Conservation (phyloP, 2,888 invertebrate genomes). For the Bursaphelenchus okinawaensis region DNA sequence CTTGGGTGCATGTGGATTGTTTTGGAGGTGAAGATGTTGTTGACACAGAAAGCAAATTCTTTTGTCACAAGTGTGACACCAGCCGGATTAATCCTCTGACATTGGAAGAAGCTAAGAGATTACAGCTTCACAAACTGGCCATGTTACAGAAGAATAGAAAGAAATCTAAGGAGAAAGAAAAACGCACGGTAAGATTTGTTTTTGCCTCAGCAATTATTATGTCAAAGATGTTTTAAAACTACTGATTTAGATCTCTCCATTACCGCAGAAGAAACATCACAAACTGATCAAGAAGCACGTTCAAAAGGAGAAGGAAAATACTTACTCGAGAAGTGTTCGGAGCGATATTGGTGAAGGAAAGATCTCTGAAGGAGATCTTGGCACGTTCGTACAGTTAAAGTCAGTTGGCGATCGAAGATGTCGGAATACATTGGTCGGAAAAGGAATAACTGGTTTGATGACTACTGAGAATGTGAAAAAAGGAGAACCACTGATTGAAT, state of each 20-base stretch:
- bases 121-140: neutral
- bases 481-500: neutral
- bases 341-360: conserved; percentile 7
- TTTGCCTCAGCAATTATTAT: too few species aligned
- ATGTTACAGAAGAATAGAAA: neutral
- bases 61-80: conserved; percentile 25
- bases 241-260: neutral
- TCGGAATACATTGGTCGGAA: neutral
- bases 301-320: neutral
- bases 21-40: conserved; percentile 10
- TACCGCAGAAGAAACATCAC: neutral
- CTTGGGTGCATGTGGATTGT: conserved; percentile 31
- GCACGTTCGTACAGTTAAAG: neutral
- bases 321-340: neutral
- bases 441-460: conserved; percentile 3
- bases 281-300: neutral
- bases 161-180: neutral
- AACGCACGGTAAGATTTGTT: too few species aligned
- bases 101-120: conserved; percentile 10
- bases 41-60: conserved; percentile 17
- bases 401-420: conserved; percentile 10
- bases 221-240: too few species aligned
- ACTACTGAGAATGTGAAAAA: neutral
- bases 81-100: conserved; percentile 18
- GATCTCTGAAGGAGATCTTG: neutral